Percentiles rank a stretch among this genome's conserved stretches.
Conservation (phyloP, 2,888 invertebrate genomes). For the Drosophila colorata region DNA sequence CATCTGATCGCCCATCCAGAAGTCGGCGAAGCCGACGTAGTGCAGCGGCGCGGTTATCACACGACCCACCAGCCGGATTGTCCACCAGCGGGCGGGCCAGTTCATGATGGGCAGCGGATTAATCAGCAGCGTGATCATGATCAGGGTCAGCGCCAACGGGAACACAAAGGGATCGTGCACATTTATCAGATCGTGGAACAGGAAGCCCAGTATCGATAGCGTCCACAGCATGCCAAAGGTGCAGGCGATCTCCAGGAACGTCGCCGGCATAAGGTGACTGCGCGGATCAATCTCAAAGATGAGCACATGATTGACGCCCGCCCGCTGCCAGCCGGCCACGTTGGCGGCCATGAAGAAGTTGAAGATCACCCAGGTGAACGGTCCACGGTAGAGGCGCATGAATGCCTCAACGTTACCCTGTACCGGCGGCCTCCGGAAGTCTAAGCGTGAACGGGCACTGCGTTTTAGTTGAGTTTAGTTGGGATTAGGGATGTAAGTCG, state of each 20-base stretch:
- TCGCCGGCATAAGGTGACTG: conserved; percentile 95
- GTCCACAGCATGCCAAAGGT: conserved; percentile 97
- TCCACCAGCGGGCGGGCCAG: conserved; percentile 96
- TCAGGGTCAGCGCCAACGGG: conserved; percentile 92
- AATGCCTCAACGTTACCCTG: conserved; percentile 86
- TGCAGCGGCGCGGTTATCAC: conserved; percentile 95
- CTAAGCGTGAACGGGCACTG: conserved; percentile 30
- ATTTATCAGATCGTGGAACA: conserved; percentile 90
- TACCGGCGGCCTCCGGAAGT: conserved; percentile 47
- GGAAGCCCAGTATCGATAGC: conserved; percentile 89
- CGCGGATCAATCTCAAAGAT: conserved; percentile 98
- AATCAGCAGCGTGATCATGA: conserved; percentile 92
- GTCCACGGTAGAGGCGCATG: conserved; percentile 95
- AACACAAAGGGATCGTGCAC: conserved; percentile 94
- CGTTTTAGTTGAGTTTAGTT: conserved; percentile 24
- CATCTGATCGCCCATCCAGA: conserved; percentile 98
- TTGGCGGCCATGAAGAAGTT: conserved; percentile 97
- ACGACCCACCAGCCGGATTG: conserved; percentile 86
- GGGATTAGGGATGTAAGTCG: conserved; percentile 8
- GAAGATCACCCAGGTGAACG: conserved; percentile 95
- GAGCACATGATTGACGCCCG: conserved; percentile 98
- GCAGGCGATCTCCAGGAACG: conserved; percentile 95
- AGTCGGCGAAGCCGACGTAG: conserved; percentile 97
- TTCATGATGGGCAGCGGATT: conserved; percentile 96
- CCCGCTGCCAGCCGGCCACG: conserved; percentile 97